Conservation (phyloP, 30 jellyfish, hydroid and myxozoan genomes). For the Turritopsis dohrnii region DNA sequence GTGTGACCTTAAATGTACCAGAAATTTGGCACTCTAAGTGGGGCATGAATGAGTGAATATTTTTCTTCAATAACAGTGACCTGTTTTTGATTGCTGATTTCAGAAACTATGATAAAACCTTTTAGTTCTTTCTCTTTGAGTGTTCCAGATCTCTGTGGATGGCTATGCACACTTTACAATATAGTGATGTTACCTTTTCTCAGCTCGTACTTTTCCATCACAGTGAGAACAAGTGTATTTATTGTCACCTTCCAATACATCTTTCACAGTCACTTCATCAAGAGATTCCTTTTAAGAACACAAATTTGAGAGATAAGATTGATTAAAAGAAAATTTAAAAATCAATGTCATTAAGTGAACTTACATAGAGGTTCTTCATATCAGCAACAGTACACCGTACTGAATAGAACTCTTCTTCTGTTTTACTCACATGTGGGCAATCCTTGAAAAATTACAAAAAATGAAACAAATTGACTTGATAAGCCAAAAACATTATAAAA, state of each 20-base stretch:
- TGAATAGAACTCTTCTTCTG: slow-evolving; percentile 89
- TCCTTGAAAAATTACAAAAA: slow-evolving; percentile 37
- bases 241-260: slow-evolving; percentile 89
- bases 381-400: slow-evolving; percentile 91
- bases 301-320: too few species aligned
- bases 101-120: too few species aligned
- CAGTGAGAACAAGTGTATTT: slow-evolving; percentile 94
- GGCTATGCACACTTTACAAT: too few species aligned
- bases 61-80: too few species aligned
- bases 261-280: slow-evolving; percentile 93
- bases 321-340: background rate
- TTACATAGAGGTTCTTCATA: slow-evolving; percentile 80
- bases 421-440: slow-evolving; percentile 80
- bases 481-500: background rate
- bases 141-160: too few species aligned
- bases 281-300: slow-evolving; percentile 62
- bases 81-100: too few species aligned
- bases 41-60: too few species aligned
- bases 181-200: slow-evolving; percentile 90
- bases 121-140: too few species aligned
- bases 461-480: background rate
- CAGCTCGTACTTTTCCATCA: slow-evolving; percentile 93
- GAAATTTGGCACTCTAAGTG: too few species aligned
- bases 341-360: background rate
- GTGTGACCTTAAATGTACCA: too few species aligned